Conservation (phyloP, 2,888 invertebrate species). For the Tachina lurida region DNA sequence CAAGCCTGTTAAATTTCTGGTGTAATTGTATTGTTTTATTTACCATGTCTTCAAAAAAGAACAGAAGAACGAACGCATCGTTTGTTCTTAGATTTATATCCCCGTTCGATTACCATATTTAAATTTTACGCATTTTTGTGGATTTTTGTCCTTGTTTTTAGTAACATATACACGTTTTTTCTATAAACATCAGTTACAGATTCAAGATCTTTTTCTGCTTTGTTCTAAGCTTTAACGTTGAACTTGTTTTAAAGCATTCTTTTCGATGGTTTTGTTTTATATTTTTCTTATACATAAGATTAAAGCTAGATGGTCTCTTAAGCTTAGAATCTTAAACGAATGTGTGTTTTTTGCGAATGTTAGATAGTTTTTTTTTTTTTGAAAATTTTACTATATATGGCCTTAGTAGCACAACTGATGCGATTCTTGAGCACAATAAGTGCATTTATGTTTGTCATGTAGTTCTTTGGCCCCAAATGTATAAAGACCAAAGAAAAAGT, state of each 20-base stretch:
- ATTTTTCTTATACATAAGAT: conserved; percentile 20
- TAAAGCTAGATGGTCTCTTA: neutral
- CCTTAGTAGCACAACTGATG: conserved; percentile 57
- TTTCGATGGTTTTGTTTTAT: conserved; percentile 4
- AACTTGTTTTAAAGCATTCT: conserved; percentile 42
- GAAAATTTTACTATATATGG: conserved; percentile 61
- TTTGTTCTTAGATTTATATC: conserved; percentile 66
- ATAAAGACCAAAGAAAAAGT: neutral
- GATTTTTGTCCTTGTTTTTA: conserved; percentile 24
- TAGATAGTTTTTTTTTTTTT: neutral
- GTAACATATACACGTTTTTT: neutral
- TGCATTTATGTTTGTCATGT: conserved; percentile 37
- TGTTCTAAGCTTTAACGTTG: conserved; percentile 13
- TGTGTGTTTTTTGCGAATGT: neutral
- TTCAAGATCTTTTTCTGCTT: conserved; percentile 42
- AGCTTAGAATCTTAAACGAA: conserved; percentile 24
- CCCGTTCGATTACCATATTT: conserved; percentile 62
- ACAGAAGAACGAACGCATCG: conserved; percentile 49
- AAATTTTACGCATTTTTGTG: conserved; percentile 67
- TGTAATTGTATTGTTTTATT: conserved; percentile 23
- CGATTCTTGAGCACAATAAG: conserved; percentile 54
- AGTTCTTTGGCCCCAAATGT: neutral
- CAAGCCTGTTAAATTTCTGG: neutral
- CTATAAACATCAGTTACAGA: conserved; percentile 47
- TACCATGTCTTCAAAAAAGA: conserved; percentile 14